These are phyloP conservation scores for Metacarcinus magister DNA, from an alignment of 2,888 invertebrate species.

Conservation along the genomic window DNA sequence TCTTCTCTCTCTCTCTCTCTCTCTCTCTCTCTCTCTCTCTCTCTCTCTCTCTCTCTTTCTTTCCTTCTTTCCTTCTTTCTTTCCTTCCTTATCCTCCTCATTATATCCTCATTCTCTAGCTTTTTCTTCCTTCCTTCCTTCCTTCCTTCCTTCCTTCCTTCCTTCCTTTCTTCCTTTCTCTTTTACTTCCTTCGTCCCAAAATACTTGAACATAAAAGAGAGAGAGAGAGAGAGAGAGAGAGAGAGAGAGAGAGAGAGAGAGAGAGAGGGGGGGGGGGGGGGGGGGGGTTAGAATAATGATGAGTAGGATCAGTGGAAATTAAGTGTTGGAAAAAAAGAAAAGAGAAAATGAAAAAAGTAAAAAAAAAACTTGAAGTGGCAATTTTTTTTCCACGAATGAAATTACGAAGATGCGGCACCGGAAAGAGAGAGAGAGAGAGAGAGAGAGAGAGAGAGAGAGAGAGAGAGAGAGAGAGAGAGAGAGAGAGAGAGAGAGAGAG, in stretches of 20 bases:
- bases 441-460: constrained; percentile 64
- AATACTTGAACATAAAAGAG: not conserved
- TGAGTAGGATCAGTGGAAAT: not conserved
- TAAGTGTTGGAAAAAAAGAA: not conserved
- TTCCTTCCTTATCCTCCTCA: not conserved
- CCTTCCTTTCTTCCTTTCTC: not conserved
- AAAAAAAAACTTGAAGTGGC: not conserved
- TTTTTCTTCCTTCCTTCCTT: not conserved
- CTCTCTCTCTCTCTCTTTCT: constrained; percentile 8
- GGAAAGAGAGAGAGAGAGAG: constrained; percentile 29
- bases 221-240: not conserved
- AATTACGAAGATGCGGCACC: not conserved
- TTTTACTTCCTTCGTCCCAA: not conserved
- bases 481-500: constrained; percentile 32
- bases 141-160: not conserved
- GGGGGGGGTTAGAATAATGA: not conserved
- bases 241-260: constrained; percentile 42
- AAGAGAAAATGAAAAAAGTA: not conserved
- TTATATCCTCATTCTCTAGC: not conserved
- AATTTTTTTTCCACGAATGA: not conserved
- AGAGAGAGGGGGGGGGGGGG: not conserved
- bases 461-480: not conserved
- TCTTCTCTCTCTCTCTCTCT: not conserved
- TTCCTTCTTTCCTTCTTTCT: no score
- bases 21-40: constrained; percentile 43